These are phyloP conservation scores for Mesorhabditis spiculigera DNA, from an alignment of 2,888 invertebrate species.

Conservation along the genomic window DNA sequence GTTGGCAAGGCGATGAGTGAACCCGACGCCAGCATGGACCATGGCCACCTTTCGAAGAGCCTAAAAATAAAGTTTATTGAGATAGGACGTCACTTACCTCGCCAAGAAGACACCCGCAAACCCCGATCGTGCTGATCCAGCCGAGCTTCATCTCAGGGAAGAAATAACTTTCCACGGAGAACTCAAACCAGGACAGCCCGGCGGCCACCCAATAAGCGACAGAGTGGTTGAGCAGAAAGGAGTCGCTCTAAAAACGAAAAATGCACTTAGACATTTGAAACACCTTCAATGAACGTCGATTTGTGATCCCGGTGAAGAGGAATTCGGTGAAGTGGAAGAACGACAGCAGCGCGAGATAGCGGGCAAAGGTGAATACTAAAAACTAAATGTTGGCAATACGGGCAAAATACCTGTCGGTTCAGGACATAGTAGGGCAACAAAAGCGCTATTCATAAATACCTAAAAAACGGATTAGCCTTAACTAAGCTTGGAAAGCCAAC, in stretches of 20 bases:
- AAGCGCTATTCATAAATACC: no score
- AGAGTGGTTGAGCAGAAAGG: constrained; percentile 89
- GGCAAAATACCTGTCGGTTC: background rate
- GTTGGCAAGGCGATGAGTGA: constrained; percentile 85
- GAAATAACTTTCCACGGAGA: constrained; percentile 32
- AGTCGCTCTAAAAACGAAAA: constrained; percentile 44
- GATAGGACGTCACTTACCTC: no score
- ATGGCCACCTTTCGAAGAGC: constrained; percentile 84
- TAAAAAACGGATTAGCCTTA: no score
- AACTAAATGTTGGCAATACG: background rate
- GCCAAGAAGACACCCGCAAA: constrained; percentile 76
- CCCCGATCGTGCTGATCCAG: constrained; percentile 72
- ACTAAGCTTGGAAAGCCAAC: no score
- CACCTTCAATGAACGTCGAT: constrained; percentile 14
- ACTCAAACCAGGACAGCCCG: constrained; percentile 73
- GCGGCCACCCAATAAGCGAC: constrained; percentile 79
- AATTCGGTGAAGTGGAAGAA: constrained; percentile 51
- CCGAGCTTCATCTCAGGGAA: constrained; percentile 22
- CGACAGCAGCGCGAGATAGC: constrained; percentile 38
- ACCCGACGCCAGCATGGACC: constrained; percentile 82
- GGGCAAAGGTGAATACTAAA: constrained; percentile 14
- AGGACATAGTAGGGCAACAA: no score
- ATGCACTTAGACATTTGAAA: constrained; percentile 11
- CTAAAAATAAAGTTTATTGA: no score
- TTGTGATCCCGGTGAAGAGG: constrained; percentile 42